Evolutionary conservation across 2,113 vertebrate genomes (phyloP), one percentile per base, ranked within the genome.

Genomic region (Irena cyanogastra): DNA sequence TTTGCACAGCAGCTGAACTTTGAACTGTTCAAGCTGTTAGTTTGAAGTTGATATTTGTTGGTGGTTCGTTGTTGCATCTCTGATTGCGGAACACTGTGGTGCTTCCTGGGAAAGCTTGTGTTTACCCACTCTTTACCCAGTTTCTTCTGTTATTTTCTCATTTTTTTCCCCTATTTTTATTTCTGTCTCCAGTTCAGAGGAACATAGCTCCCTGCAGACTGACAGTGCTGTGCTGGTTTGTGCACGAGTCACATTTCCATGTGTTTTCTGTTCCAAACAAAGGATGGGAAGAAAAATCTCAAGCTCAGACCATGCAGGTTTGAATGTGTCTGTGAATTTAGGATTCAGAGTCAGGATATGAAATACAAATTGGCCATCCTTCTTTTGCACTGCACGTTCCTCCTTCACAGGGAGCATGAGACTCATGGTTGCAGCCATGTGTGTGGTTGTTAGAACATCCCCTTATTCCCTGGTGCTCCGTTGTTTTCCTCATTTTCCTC

Each of bases 1-100:
- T 96, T 93, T 97, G 85, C 82, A 59, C 85, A 92, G 88, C 79
- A 92, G 85, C 79, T 74, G 96, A 96, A 88, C 95, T 96, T 95
- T 88, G 96, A 92, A 72, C 95, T 72, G 50, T 37, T 93, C 37
- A 47, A 57, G 89, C 83, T 95, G 77, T 89, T 95, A 26, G 4
- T 80, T 35, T 37, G 50, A 65, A 76, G 61, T 26, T 86, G 52
- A 59, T 76, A 54, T 68, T 77, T 7, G 33, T 59, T 68, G 53
- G 6, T 33, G 13, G 41, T 52, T 94, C 7, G 0, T 60, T 79
- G 57, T 68, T 80, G 49, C 7, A 10, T 33, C 65, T 44, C 87
- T 64, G 72, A n/a, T 19, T 52, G 65, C 66, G 71, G 57, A 30
- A 2, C 11, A 10, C n/a, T 66, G n/a, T 52, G 4, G 16, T 49